phyloP scores from a whole-genome alignment of 2,888 invertebrate species.

The Drosophila parthenogenetica region DNA sequence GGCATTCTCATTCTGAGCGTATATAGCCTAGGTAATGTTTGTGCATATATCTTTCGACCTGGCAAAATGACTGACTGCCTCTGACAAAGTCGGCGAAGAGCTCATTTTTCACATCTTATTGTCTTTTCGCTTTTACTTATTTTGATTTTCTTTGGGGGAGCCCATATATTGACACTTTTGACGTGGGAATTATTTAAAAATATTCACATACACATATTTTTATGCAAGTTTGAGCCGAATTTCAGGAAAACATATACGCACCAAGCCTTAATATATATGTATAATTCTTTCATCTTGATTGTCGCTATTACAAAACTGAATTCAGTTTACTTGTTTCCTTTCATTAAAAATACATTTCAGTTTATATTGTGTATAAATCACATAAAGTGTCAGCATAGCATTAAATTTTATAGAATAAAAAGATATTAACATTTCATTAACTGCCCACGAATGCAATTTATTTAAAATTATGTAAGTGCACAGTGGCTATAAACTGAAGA shows the following conservation, averaged over 20 bases:
- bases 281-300: constrained; percentile 52
- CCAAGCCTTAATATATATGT: constrained; percentile 15
- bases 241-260: constrained; percentile 13
- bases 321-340: constrained; percentile 20
- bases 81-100: constrained; percentile 50
- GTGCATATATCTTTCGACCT: constrained; percentile 31
- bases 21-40: constrained; percentile 41
- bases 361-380: constrained; percentile 60
- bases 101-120: constrained; percentile 60
- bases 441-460: constrained; percentile 39
- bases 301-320: constrained; percentile 21
- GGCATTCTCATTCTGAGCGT: constrained; percentile 16
- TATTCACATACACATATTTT: constrained; percentile 5
- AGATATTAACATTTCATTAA: constrained; percentile 11
- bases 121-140: constrained; percentile 30
- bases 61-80: constrained; percentile 28
- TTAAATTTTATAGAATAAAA: constrained; percentile 25
- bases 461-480: constrained; percentile 69
- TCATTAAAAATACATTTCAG: constrained; percentile 22
- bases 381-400: constrained; percentile 21
- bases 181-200: constrained; percentile 51
- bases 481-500: constrained; percentile 9
- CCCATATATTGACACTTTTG: constrained; percentile 75
- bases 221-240: constrained; percentile 4
- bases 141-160: not conserved